A percentile compares a stretch with the other conserved stretches of the same genome.
phyloP scores from a whole-genome alignment of 2,888 invertebrate genomes.

The Tetramorium bicarinatum region DNA sequence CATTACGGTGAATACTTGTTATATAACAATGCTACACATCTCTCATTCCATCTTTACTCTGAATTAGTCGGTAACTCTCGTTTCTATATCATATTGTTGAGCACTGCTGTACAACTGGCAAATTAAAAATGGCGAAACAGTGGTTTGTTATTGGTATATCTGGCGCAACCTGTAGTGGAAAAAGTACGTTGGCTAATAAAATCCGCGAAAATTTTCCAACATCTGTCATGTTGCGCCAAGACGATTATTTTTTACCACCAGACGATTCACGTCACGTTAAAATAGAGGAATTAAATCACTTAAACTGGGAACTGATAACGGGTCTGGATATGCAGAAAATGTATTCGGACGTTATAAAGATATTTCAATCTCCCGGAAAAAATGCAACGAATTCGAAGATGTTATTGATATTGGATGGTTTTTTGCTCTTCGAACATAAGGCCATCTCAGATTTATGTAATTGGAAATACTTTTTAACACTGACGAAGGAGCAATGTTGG shows the following conservation, averaged over 20 bases:
- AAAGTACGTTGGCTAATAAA: constrained; percentile 90
- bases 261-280: constrained; percentile 90
- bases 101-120: not conserved
- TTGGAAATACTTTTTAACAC: constrained; percentile 91
- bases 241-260: constrained; percentile 91
- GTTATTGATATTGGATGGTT: constrained; percentile 92
- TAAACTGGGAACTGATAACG: constrained; percentile 92
- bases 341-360: constrained; percentile 88
- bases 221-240: constrained; percentile 90
- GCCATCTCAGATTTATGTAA: constrained; percentile 90
- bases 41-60: not conserved
- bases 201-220: constrained; percentile 86
- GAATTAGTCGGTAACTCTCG: constrained; percentile 20
- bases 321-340: constrained; percentile 92
- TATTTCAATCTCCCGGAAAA: constrained; percentile 81
- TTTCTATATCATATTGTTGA: not conserved
- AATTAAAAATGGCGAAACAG: constrained; percentile 84
- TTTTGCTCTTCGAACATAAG: constrained; percentile 91
- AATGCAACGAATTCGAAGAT: constrained; percentile 81
- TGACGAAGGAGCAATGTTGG: constrained; percentile 90
- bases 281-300: constrained; percentile 90
- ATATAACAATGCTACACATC: not conserved
- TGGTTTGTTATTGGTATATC: constrained; percentile 91
- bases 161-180: constrained; percentile 95
- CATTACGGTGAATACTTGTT: not conserved